Percentiles rank a stretch among this genome's conserved stretches.
Conservation (phyloP, 2,113 vertebrate genomes). For the Neomonachus schauinslandi region DNA sequence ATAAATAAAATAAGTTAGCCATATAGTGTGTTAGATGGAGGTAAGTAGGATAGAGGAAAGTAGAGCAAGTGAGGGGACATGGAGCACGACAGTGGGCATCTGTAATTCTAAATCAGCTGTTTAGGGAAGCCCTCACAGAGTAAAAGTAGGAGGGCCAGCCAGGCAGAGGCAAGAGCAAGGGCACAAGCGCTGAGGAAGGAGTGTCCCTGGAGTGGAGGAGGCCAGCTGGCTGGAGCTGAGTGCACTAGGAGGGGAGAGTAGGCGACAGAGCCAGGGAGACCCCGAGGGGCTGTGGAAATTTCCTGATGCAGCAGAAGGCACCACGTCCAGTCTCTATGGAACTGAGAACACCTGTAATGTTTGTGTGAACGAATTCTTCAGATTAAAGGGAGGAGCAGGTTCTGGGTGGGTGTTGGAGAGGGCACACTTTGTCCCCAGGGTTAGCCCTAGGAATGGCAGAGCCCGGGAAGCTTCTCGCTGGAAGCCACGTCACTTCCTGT, state of each 20-base stretch:
- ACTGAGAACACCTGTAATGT: not conserved
- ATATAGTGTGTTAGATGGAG: not conserved
- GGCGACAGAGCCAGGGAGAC: not conserved
- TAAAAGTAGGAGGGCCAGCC: not conserved
- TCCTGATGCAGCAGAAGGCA: not conserved
- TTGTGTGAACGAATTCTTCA: not conserved
- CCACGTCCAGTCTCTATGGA: too few relatives aligned
- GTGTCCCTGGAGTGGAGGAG: accelerated
- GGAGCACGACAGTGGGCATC: accelerated
- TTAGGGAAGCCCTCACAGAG: not conserved
- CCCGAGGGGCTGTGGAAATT: accelerated
- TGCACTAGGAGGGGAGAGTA: not conserved
- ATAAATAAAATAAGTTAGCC: not conserved
- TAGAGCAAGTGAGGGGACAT: too few relatives aligned
- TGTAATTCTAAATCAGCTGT: not conserved
- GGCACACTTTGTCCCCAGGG: not conserved
- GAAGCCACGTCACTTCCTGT: not conserved
- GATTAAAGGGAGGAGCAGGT: not conserved
- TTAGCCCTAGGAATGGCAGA: not conserved
- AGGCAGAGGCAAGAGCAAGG: not conserved
- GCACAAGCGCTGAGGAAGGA: not conserved
- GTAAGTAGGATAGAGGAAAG: not conserved
- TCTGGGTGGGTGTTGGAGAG: not conserved
- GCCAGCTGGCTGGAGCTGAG: not conserved
- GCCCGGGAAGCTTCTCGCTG: too few relatives aligned